Evolutionary conservation across 2,888 invertebrate species (phyloP).

Genomic region (Xestia sexstrigata): DNA sequence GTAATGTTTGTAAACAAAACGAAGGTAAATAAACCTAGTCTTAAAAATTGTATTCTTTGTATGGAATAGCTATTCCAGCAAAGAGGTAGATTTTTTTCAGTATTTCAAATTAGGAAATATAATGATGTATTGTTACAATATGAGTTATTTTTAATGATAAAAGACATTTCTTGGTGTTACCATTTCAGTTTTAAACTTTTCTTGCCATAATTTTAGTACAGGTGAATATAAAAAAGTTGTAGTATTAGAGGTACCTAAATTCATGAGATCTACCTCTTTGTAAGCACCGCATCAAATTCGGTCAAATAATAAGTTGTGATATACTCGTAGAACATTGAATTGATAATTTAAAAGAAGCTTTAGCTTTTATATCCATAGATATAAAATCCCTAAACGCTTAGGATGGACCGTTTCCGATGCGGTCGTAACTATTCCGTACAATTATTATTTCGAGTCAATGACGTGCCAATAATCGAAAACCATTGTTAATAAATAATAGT

Average conservation of each 20-base stretch:
- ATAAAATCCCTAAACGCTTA: conserved; percentile 83
- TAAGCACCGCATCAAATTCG: conserved; percentile 38
- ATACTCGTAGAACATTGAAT: conserved; percentile 26
- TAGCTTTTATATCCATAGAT: conserved; percentile 86
- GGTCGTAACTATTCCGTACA: conserved; percentile 73
- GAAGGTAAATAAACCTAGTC: conserved; percentile 67
- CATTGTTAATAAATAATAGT: conserved; percentile 85
- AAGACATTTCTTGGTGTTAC: conserved; percentile 21
- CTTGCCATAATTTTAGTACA: conserved; percentile 54
- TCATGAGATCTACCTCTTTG: conserved; percentile 18
- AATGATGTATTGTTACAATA: conserved; percentile 21
- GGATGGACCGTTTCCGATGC: conserved; percentile 49
- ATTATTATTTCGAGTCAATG: conserved; percentile 79
- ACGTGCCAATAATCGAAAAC: conserved; percentile 86
- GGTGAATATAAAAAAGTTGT: no score
- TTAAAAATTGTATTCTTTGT: conserved; percentile 65
- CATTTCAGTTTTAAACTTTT: conserved; percentile 30
- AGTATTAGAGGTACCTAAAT: conserved; percentile 21
- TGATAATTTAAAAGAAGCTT: conserved; percentile 71
- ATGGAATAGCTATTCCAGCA: conserved; percentile 61
- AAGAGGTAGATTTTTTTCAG: conserved; percentile 27
- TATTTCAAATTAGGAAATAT: conserved; percentile 30
- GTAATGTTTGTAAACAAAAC: conserved; percentile 58
- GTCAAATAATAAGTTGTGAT: conserved; percentile 54
- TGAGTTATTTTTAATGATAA: conserved; percentile 17